phyloP scores from a whole-genome alignment of 2,888 invertebrate genomes.

The Drosophila algonquin region DNA sequence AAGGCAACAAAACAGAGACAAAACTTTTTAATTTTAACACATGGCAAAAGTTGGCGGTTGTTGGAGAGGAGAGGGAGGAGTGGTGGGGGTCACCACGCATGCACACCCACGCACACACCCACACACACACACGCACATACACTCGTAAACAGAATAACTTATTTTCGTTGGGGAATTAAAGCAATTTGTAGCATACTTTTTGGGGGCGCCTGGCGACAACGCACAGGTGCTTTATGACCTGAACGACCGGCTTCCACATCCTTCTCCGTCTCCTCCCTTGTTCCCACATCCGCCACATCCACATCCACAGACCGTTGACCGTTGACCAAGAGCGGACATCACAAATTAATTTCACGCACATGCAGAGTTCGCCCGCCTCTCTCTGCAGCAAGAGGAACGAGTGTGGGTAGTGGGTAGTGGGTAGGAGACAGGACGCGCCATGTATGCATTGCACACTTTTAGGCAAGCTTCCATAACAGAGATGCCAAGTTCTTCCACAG shows the following conservation, averaged over 20 bases:
- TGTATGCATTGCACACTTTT: slow-evolving; percentile 3
- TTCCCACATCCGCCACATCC: background rate
- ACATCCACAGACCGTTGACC: background rate
- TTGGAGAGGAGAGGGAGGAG: background rate
- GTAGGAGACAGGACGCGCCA: background rate
- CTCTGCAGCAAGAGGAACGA: background rate
- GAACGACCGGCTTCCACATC: slow-evolving; percentile 1
- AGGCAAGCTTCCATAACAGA: slow-evolving; percentile 10
- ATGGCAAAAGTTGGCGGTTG: slow-evolving; percentile 59
- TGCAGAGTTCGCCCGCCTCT: slow-evolving; percentile 5
- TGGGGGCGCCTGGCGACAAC: slow-evolving; percentile 15
- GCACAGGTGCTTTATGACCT: slow-evolving; percentile 41
- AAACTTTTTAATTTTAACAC: slow-evolving; percentile 70
- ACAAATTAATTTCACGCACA: slow-evolving; percentile 63
- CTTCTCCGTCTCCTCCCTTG: background rate
- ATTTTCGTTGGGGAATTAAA: slow-evolving; percentile 66
- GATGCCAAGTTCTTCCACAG: background rate
- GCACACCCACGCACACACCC: background rate
- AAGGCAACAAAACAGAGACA: slow-evolving; percentile 47
- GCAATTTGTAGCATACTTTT: slow-evolving; percentile 70
- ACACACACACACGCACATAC: slow-evolving; percentile 20
- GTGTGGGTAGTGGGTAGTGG: background rate
- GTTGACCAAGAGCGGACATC: slow-evolving; percentile 39
- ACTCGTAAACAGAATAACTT: slow-evolving; percentile 66
- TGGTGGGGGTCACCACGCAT: background rate